phyloP scores from a whole-genome alignment of 2,888 invertebrate genomes.

The Chrysolina americana region DNA sequence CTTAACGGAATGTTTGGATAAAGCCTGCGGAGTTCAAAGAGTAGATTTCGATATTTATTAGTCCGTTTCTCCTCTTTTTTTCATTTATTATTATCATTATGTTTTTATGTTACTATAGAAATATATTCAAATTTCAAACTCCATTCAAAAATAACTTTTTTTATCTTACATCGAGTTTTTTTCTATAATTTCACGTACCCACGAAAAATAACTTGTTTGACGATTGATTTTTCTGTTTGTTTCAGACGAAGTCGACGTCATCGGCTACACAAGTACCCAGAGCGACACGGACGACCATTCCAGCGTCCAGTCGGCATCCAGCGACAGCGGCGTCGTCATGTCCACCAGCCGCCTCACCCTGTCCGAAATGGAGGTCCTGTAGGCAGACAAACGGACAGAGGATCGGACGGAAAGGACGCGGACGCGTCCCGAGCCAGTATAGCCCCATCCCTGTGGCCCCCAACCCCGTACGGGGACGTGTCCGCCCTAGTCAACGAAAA shows the following conservation, averaged over 20 bases:
- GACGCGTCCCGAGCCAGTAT: constrained; percentile 61
- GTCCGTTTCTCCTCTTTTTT: no score
- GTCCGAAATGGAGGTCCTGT: constrained; percentile 74
- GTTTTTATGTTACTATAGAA: no score
- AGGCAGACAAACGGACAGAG: constrained; percentile 56
- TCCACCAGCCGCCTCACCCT: constrained; percentile 78
- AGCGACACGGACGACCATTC: constrained; percentile 90
- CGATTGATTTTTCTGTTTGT: constrained; percentile 34
- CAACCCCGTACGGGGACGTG: constrained; percentile 46
- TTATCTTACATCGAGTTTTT: no score
- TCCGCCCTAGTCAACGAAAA: constrained; percentile 64
- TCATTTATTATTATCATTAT: no score
- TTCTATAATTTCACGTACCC: no score
- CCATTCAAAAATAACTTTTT: no score
- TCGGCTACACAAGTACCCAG: constrained; percentile 89
- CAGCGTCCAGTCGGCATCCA: constrained; percentile 84
- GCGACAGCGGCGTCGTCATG: constrained; percentile 82
- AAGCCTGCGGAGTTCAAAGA: no score
- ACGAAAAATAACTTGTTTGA: background rate
- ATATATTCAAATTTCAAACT: no score
- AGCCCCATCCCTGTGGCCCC: constrained; percentile 37
- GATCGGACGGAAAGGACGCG: constrained; percentile 55
- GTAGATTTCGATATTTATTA: no score
- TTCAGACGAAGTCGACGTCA: constrained; percentile 88
- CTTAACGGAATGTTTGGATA: no score